These are phyloP conservation scores for Callyntrura sp. DNA, from an alignment of 2,888 invertebrate species.

Conservation along the genomic window DNA sequence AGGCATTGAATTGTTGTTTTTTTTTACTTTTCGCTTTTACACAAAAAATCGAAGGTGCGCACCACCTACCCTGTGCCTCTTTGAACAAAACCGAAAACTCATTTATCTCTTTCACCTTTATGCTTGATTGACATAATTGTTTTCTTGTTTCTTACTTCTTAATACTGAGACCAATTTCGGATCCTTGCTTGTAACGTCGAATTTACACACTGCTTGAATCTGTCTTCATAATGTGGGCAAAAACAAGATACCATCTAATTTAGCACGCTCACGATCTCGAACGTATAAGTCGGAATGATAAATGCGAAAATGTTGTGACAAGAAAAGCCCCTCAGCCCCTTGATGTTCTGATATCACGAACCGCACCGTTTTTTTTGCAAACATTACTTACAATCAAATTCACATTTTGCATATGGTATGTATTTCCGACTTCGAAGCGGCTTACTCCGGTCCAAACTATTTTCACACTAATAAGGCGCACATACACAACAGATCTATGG, in stretches of 20 bases:
- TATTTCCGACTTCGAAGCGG: conserved; percentile 6
- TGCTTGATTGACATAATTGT: no score
- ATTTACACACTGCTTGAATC: not conserved
- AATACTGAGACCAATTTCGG: no score
- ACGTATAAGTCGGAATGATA: conserved; percentile 53
- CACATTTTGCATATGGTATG: conserved; percentile 36
- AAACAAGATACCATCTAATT: not conserved
- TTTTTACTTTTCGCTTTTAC: not conserved
- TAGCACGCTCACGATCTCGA: not conserved
- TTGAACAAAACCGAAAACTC: no score
- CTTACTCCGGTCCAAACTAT: not conserved
- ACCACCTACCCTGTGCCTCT: no score
- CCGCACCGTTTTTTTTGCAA: conserved; percentile 63
- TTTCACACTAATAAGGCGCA: not conserved
- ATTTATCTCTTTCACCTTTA: no score
- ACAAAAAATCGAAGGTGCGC: not conserved
- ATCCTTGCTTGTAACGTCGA: no score
- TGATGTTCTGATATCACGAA: conserved; percentile 67
- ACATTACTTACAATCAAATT: conserved; percentile 48
- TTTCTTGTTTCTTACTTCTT: no score
- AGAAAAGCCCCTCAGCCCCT: conserved; percentile 43
- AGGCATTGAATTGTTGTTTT: not conserved
- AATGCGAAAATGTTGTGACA: conserved; percentile 73
- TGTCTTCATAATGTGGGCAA: not conserved
- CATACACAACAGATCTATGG: no score